A percentile compares a stretch with the other conserved stretches of the same genome.
phyloP scores from a whole-genome alignment of 2,888 invertebrate species.

The Pilophorus perplexus region DNA sequence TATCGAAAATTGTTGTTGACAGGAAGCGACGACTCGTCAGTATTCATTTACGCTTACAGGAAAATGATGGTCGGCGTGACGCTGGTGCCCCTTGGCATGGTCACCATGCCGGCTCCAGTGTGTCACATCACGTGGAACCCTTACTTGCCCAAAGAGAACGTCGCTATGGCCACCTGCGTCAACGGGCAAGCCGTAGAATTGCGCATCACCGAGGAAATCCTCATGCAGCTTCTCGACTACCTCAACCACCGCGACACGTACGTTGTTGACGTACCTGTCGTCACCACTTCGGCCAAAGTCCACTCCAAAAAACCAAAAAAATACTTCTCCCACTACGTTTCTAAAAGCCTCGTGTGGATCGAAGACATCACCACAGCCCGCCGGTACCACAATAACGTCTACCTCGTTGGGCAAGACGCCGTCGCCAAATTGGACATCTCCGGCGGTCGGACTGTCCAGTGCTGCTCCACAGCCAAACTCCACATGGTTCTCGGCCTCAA shows the following conservation, averaged over 20 bases:
- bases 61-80: background rate
- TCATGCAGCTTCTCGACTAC: background rate
- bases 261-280: background rate
- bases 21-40: conserved; percentile 60
- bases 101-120: conserved; percentile 62
- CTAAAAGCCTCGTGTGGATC: conserved; percentile 3
- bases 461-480: background rate
- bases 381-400: conserved; percentile 3
- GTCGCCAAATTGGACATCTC: conserved; percentile 7
- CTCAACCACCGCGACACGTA: background rate
- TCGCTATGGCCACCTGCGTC: conserved; percentile 12
- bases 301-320: background rate
- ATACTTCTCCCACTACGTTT: conserved; percentile 4
- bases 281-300: background rate
- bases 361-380: background rate
- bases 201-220: background rate
- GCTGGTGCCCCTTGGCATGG: conserved; percentile 66
- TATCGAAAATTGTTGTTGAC: conserved; percentile 57
- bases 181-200: background rate
- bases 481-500: conserved; percentile 52
- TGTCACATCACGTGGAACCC: conserved; percentile 67
- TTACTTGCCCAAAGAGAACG: background rate
- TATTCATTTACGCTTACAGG: conserved; percentile 43
- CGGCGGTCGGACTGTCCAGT: background rate
- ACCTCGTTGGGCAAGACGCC: background rate